A percentile compares a stretch with the other conserved stretches of the same genome.
Evolutionary conservation across 2,888 invertebrate species (phyloP).

Genomic region (Cephus pygmeus): DNA sequence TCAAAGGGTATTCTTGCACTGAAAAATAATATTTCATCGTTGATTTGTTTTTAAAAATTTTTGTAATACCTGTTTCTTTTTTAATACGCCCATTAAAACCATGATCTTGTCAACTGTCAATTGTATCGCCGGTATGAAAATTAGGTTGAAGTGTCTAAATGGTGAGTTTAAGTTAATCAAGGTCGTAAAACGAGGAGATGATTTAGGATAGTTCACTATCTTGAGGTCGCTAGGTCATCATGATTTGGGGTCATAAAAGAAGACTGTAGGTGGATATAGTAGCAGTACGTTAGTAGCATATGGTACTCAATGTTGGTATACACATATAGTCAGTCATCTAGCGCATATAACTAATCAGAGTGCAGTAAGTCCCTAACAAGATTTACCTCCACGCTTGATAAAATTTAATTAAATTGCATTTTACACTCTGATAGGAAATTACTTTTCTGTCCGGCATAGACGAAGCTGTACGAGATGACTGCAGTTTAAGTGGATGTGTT

Average conservation of each 20-base stretch:
- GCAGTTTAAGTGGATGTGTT: constrained; percentile 20
- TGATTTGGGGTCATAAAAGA: constrained; percentile 36
- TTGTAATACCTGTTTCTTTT: neutral
- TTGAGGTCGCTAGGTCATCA: constrained; percentile 36
- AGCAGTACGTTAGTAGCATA: neutral
- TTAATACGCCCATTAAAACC: neutral
- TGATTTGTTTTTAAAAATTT: neutral
- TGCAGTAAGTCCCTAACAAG: constrained; percentile 27
- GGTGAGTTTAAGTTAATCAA: neutral
- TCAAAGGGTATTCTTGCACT: neutral
- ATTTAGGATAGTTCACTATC: neutral
- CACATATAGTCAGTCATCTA: neutral
- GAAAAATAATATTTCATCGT: neutral
- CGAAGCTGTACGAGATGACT: constrained; percentile 15
- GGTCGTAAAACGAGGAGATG: neutral
- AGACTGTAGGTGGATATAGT: neutral
- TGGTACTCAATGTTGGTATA: neutral
- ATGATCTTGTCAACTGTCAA: neutral
- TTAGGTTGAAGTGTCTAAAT: neutral
- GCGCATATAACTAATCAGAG: neutral
- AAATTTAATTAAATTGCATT: constrained; percentile 50
- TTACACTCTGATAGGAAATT: constrained; percentile 44
- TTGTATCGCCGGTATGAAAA: neutral
- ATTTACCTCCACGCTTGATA: constrained; percentile 35
- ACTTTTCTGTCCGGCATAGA: constrained; percentile 40